A percentile compares a stretch with the other conserved stretches of the same genome.
Evolutionary conservation across 2,888 invertebrate species (phyloP).

Genomic region (Scaptomyza cyrtandrae): DNA sequence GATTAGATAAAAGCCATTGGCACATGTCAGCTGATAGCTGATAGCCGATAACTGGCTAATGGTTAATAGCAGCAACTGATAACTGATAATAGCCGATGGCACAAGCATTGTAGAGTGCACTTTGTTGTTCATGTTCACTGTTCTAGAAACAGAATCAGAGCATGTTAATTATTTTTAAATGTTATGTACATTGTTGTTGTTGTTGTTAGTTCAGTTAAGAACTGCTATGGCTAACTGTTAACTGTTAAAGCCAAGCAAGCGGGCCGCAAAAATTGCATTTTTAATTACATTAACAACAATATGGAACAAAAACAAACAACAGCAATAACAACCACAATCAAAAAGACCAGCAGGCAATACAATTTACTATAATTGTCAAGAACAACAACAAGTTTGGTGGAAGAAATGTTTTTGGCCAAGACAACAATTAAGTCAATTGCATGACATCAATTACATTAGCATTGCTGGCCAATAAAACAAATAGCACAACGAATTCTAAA

Average conservation of each 20-base stretch:
- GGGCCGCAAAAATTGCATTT: constrained; percentile 36
- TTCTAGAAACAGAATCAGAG: constrained; percentile 31
- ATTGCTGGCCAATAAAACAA: not conserved
- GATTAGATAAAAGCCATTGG: constrained; percentile 43
- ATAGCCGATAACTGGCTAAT: constrained; percentile 13
- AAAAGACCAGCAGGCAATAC: not conserved
- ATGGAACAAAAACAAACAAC: not conserved
- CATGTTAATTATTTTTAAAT: constrained; percentile 29
- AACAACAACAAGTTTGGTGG: not conserved
- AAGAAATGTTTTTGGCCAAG: constrained; percentile 19
- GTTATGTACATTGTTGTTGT: constrained; percentile 5
- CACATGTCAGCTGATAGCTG: constrained; percentile 39
- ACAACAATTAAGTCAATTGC: constrained; percentile 26
- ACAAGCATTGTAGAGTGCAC: not conserved
- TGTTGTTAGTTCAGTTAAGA: constrained; percentile 19
- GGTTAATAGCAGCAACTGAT: not conserved
- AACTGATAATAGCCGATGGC: not conserved
- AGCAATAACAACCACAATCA: not conserved
- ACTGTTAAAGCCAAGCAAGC: constrained; percentile 7
- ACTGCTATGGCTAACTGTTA: constrained; percentile 29
- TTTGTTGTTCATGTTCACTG: not conserved
- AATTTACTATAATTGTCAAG: constrained; percentile 23
- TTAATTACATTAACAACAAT: constrained; percentile 26
- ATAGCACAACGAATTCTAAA: not conserved
- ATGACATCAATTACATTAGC: constrained; percentile 3